A percentile compares a stretch with the other conserved stretches of the same genome.
Evolutionary conservation across 2,888 invertebrate genomes (phyloP).

Genomic region (Trichogramma dendrolimi): DNA sequence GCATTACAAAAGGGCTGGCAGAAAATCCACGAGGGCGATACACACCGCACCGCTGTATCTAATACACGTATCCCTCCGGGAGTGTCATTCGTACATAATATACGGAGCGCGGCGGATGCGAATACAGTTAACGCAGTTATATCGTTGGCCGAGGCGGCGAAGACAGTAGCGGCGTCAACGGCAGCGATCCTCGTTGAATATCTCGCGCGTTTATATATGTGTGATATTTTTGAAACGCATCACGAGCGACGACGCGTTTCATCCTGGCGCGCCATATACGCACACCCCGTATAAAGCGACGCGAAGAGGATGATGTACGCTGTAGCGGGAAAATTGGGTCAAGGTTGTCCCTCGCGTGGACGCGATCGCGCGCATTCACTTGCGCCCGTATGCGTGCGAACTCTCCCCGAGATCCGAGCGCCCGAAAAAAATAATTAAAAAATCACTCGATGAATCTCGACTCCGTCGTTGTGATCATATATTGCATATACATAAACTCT

Average conservation of each 20-base stretch:
- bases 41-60: too few species aligned
- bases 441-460: too few species aligned
- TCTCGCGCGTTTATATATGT: background rate
- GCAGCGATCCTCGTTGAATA: too few species aligned
- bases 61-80: too few species aligned
- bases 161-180: background rate
- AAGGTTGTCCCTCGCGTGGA: conserved; percentile 3
- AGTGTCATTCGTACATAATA: too few species aligned
- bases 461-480: too few species aligned
- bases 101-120: too few species aligned
- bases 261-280: too few species aligned
- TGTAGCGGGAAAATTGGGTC: conserved; percentile 23
- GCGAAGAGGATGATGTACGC: background rate
- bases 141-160: background rate
- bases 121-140: too few species aligned
- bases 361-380: background rate
- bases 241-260: background rate
- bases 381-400: background rate
- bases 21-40: too few species aligned
- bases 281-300: background rate
- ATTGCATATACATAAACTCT: too few species aligned
- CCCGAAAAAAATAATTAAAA: background rate
- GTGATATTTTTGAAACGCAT: background rate
- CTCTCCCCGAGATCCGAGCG: background rate
- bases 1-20: too few species aligned